Base-by-base conservation (phyloP, 2,888 invertebrate species). In the Neoaliturus tenellus region DNA sequence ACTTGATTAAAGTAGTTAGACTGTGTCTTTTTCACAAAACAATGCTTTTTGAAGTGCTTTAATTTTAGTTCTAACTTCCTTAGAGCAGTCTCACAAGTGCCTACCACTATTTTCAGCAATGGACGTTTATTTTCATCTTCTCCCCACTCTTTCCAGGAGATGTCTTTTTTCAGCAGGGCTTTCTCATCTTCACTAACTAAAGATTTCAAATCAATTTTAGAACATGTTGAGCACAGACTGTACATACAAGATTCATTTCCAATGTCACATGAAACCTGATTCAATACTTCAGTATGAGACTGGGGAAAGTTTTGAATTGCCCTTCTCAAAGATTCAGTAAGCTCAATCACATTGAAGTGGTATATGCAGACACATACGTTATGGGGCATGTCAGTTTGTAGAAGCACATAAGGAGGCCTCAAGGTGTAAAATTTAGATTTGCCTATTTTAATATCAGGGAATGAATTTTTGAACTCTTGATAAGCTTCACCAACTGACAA, bases 341-440 rank as follows among this genome's bases (percentile, higher is more conserved):
- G n/a, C 12, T 73, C 23, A 25, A 73, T 73, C 8, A 73, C 3
- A 17, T 73, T 73, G 17, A 73, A 73, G 35, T 73, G 73, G 20
- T 73, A 73, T 35, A 39, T 73, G 23, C 73, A 73, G 8, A 73
- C 73, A 20, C 73, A 73, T 35, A 73, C 73, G 4, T 73, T 17
- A 73, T 73, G 73, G 1, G 39, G 39, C 8, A 23, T 73, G 23
- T 28, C n/a, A 20, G 73, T 6, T 33, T 8, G 8, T 73, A 73
- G 23, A 17, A 73, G 44, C 5, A 73, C 73, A 73, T 73, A 23
- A 4, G 3, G 4, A 8, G 73, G 73, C 23, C 73, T 1, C n/a
- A 73, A 73, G 17, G 73, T 20, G 17, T 73, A 73, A 73, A 73
- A 73, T 2, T 8, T 2, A 23, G 73, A 73, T 73, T 73, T 73